Evolutionary conservation across 2,797 vertebrate genomes (phyloP), one percentile per base, ranked within the genome.

Genomic region (Lateolabrax maculatus): DNA sequence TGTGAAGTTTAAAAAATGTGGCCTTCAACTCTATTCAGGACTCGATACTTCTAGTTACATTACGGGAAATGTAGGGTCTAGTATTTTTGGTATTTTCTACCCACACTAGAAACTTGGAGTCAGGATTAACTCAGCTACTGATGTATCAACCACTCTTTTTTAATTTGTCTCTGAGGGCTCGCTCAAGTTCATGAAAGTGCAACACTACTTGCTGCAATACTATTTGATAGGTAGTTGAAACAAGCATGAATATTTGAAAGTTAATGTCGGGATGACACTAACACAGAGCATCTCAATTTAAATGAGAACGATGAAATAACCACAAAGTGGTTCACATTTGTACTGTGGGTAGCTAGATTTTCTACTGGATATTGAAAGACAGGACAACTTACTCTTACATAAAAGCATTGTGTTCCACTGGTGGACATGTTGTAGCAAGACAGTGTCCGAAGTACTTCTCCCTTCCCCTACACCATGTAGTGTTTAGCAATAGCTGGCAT

Each of bases 401-500:
- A 23, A 61, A 43, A 52, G 18, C 25, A 53, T 31, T n/a, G 31
- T 75, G 51, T 19, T 36, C 43, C 60, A 58, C 36, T 60, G 36
- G 55, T 16, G 41, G 49, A 29, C 9, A 72, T 61, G 15, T 25
- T 71, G 41, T 31, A 48, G 18, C 58, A 23, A 64, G n/a, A 75
- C 9, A 8, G 5, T 15, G 46, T 68, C 48, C 29, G 62, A 61
- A 25, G 36, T 57, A 41, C 36, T 71, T 65, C 15, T 68, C 21
- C 69, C 60, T 48, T n/a, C 36, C 44, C 55, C 46, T 27, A 23
- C 56, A 34, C 23, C 25, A 57, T 29, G 25, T 16, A 53, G 34
- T 57, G 41, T 80, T 36, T 36, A 41, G 49, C 23, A 72, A 43
- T 49, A 67, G 56, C 46, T 53, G 46, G 4, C 44, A 77, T 72